Percentiles rank a stretch among this genome's conserved stretches.
These are phyloP conservation scores for Opisthocomus hoazin DNA, from an alignment of 2,113 vertebrate genomes.

Conservation along the genomic window DNA sequence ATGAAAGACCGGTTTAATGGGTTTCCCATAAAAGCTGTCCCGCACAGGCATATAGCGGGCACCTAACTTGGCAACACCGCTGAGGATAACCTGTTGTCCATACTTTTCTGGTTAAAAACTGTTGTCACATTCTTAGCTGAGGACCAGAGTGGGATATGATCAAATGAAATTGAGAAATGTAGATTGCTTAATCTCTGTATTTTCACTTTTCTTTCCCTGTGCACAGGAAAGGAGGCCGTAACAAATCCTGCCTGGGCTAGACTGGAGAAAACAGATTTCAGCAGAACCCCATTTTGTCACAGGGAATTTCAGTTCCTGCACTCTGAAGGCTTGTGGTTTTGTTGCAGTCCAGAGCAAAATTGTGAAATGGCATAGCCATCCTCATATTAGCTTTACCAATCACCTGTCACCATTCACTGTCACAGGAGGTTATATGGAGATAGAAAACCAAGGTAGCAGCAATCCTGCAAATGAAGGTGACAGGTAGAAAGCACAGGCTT, in stretches of 20 bases:
- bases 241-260: not conserved
- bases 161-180: not conserved
- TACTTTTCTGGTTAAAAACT: not conserved
- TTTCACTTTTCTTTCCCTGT: not conserved
- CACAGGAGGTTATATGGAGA: not conserved
- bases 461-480: not conserved
- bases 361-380: not conserved
- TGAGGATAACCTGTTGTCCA: not conserved
- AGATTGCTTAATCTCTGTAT: not conserved
- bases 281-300: not conserved
- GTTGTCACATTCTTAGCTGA: not conserved
- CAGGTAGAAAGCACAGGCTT: not conserved
- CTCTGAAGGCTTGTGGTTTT: not conserved
- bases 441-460: not conserved
- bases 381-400: not conserved
- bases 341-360: not conserved
- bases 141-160: not conserved
- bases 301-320: not conserved
- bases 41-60: rapidly evolving
- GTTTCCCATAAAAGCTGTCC: not conserved
- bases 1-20: not conserved
- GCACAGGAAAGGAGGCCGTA: not conserved
- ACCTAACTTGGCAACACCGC: not conserved
- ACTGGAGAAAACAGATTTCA: not conserved
- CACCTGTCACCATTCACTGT: not conserved